These are phyloP conservation scores for Nephrotoma flavescens DNA, from an alignment of 2,888 invertebrate genomes.

Conservation along the genomic window DNA sequence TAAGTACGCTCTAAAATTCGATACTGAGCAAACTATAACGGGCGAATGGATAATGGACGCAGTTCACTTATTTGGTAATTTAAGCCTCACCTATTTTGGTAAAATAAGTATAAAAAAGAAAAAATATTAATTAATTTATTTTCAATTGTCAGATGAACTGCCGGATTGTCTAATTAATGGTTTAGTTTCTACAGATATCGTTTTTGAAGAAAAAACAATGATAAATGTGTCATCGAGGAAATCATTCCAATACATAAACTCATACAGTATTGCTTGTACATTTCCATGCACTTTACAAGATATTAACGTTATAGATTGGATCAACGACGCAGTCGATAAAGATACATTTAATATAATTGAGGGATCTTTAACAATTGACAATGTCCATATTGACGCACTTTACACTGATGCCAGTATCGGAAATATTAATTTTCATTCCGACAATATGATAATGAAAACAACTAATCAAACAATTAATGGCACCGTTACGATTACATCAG, in stretches of 20 bases:
- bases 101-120: neutral
- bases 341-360: conserved; percentile 29
- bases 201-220: conserved; percentile 26
- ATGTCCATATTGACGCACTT: conserved; percentile 14
- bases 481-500: conserved; percentile 13
- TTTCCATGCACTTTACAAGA: conserved; percentile 27
- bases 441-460: conserved; percentile 22
- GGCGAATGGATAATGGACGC: conserved; percentile 23
- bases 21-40: conserved; percentile 30
- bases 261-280: conserved; percentile 26
- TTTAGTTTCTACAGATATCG: conserved; percentile 36
- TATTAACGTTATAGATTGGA: conserved; percentile 34
- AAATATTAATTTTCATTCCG: neutral
- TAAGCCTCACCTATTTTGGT: neutral
- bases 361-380: conserved; percentile 28
- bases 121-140: neutral
- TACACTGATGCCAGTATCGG: conserved; percentile 20
- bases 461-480: conserved; percentile 18
- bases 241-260: conserved; percentile 25
- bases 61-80: conserved; percentile 15
- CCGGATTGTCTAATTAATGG: conserved; percentile 32
- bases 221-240: conserved; percentile 35
- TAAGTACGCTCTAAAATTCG: conserved; percentile 22
- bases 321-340: conserved; percentile 29
- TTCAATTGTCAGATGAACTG: conserved; percentile 21